Evolutionary conservation across 2,888 invertebrate species (phyloP), one percentile per base, ranked within the genome.

Genomic region (Drosophila tripunctata): DNA sequence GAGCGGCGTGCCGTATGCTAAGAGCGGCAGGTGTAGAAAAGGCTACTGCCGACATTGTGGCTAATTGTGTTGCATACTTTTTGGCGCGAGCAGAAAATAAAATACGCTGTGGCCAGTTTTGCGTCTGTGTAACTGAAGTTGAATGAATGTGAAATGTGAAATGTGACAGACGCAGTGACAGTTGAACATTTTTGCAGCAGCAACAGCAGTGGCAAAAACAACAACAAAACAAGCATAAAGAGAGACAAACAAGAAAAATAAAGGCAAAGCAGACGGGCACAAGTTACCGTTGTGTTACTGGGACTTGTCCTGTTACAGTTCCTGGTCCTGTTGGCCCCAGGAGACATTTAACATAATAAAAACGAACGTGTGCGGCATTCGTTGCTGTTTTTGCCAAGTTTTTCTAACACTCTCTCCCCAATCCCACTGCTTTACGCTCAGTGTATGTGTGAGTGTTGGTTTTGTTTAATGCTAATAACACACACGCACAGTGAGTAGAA

Each of bases 291-390:
- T 72, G 44, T 44, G 56, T 51, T 44, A 31, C 14, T 14, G 47
- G 36, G 22, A 33, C 50, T 50, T 50, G 52, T 40, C 31, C 31
- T 47, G 47, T 47, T 40, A 45, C 76, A 57, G 48, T 57, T 64
- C 40, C 35, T 35, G 38, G 56, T 57, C 52, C 62, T 69, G 67
- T 62, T 75, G 61, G 81, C 81, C 88, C 80, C 78, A 74, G 77
- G 89, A 88, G 87, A 87, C 84, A 80, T 88, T 87, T 81, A 87
- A 82, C 78, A 88, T 88, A 86, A 86, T 88, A 85, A 78, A 78
- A 81, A 79, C 69, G 82, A 83, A 83, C 82, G 82, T 78, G 80
- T 85, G 79, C 79, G 82, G 85, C 81, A 81, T 85, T 84, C 64
- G 67, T 73, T 74, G 66, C 63, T 63, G 76, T 69, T 82, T 72